Base-by-base conservation (phyloP, 2,888 invertebrate species). In the Drosophila eohydei region DNA sequence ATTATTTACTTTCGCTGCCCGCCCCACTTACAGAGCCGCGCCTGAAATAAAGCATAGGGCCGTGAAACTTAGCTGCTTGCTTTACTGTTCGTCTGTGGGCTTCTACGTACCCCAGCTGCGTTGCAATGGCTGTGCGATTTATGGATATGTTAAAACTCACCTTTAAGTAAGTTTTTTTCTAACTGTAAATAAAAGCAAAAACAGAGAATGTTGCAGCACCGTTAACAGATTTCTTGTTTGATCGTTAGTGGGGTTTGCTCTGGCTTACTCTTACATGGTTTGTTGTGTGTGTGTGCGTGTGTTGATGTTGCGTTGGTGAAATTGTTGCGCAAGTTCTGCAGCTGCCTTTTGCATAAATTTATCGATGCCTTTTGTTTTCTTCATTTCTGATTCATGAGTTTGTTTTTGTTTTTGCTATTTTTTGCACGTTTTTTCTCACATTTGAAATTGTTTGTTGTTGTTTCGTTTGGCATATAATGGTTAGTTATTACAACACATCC, bases 131-230 rank as follows among this genome's bases (percentile, higher is more conserved):
- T 12, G 67, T 85, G 48, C 78, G 90, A 16, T 80, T 89, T 34
- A 74, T 90, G 80, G 91, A 91, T 81, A 80, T 91, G 74, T 14
- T 91, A 4, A 91, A 89, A 63, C 78, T 91, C 80, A 91, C 89
- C 83, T 89, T 90, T 79, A 91, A 85, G 91, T 91, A 74, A 91
- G 92, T 91, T 77, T 55, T 36, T n/a, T 5, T 30, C 38, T 14
- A 43, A 34, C 44, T 32, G 54, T 57, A 52, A 56, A 59, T 34
- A 50, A 60, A 67, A 50, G 56, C 26, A 61, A 46, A 57, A 28
- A 11, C 16, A 6, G 26, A 52, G 46, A 50, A 40, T 52, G 55
- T 67, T 73, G 78, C 71, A 36, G 70, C 61, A 65, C 59, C 48
- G 52, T 50, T 57, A 65, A 30, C 55, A 48, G 46, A 69, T 76